These are phyloP conservation scores for Morone chrysops DNA, from an alignment of 2,113 vertebrate genomes.

Conservation along the genomic window DNA sequence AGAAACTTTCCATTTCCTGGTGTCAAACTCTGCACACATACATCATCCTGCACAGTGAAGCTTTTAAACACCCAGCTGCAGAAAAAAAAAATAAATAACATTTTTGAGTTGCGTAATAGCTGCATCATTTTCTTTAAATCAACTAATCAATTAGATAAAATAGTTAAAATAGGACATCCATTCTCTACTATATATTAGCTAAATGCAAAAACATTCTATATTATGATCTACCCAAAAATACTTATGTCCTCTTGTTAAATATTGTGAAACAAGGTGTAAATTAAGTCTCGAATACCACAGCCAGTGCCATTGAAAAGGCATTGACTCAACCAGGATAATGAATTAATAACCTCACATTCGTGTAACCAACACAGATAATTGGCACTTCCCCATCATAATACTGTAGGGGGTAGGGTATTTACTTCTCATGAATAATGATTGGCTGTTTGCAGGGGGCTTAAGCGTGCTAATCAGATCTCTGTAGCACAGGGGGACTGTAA, in stretches of 20 bases:
- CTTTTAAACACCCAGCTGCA: no score
- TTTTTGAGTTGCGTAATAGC: no score
- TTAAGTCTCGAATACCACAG: background rate
- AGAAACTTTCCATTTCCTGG: no score
- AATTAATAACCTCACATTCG: background rate
- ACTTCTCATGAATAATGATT: conserved; percentile 62
- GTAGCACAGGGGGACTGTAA: conserved; percentile 62
- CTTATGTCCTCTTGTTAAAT: background rate
- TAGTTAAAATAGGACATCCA: background rate
- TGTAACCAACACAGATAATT: conserved; percentile 26
- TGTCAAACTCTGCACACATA: no score
- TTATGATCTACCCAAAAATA: background rate
- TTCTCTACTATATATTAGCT: background rate
- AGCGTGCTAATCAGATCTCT: conserved; percentile 65
- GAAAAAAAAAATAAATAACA: no score
- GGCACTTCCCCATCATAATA: background rate
- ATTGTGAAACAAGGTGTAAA: background rate
- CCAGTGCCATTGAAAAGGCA: background rate
- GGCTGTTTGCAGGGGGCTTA: conserved; percentile 52
- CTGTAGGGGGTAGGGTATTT: conserved; percentile 13
- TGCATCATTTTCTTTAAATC: background rate
- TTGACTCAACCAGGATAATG: background rate
- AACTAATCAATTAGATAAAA: background rate
- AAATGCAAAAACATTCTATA: background rate
- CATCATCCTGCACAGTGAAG: no score